phyloP scores from a whole-genome alignment of 2,888 invertebrate species.

The Sepiola atlantica region DNA sequence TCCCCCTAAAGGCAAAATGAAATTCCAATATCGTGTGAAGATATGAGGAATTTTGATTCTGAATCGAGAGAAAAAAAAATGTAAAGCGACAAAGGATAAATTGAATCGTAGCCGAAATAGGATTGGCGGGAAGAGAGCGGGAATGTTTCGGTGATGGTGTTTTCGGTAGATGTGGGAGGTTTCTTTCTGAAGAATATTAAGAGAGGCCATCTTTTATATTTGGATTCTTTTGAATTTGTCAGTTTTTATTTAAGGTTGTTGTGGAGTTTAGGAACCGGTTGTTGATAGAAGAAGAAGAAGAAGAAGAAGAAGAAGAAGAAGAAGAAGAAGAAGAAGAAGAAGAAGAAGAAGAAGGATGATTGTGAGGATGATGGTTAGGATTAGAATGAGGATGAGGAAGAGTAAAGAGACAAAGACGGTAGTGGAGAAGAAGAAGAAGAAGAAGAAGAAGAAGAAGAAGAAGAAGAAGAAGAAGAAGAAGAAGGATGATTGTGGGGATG shows the following conservation, averaged over 20 bases:
- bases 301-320: background rate
- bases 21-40: background rate
- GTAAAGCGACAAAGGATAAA: background rate
- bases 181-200: background rate
- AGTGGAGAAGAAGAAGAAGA: background rate
- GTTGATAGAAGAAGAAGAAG: background rate
- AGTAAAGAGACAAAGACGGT: background rate
- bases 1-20: background rate
- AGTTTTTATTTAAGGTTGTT: background rate
- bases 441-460: background rate
- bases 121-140: background rate
- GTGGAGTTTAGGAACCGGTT: no score
- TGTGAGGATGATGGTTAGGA: no score
- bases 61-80: background rate
- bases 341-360: background rate
- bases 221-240: background rate
- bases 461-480: background rate
- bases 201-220: background rate
- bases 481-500: background rate
- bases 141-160: background rate
- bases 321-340: background rate
- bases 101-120: background rate
- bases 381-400: background rate
- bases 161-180: background rate
- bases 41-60: background rate